These are phyloP conservation scores for Andricus grossulariae DNA, from an alignment of 1,140 invertebrate genomes.

Conservation along the genomic window DNA sequence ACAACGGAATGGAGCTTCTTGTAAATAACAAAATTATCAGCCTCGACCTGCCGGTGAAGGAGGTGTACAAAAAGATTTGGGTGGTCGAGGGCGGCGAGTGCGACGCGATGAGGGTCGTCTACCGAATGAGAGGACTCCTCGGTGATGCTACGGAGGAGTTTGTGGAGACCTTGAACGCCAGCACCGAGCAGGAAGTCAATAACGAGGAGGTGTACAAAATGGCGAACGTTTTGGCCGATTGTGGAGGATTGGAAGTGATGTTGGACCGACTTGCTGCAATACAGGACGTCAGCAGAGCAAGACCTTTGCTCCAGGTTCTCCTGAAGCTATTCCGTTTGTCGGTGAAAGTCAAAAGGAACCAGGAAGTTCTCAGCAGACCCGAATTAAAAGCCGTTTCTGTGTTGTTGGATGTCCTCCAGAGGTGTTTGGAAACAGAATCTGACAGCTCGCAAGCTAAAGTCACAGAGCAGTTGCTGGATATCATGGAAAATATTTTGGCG, in stretches of 20 bases:
- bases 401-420: conserved; percentile 82
- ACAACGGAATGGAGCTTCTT: conserved; percentile 99
- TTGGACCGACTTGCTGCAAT: conserved; percentile 76
- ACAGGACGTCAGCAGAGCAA: conserved; percentile 83
- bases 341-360: conserved; percentile 86
- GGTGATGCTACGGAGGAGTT: conserved; percentile 99
- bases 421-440: conserved; percentile 80
- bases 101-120: conserved; percentile 98
- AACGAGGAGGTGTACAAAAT: conserved; percentile 95
- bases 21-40: conserved; percentile 99
- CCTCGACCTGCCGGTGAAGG: conserved; percentile 95
- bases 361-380: conserved; percentile 82
- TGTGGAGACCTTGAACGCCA: conserved; percentile 94
- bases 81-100: conserved; percentile 89
- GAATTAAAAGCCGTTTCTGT: conserved; percentile 83
- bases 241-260: conserved; percentile 89
- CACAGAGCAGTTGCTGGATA: conserved; percentile 89
- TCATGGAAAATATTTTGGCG: conserved; percentile 94
- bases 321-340: conserved; percentile 90
- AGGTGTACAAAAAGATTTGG: conserved; percentile 91
- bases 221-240: conserved; percentile 84
- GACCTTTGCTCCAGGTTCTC: conserved; percentile 88
- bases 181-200: conserved; percentile 92
- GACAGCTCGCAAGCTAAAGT: conserved; percentile 82
- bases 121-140: conserved; percentile 96